phyloP scores from a whole-genome alignment of 2,797 vertebrate genomes.

The Alfaro cultratus region DNA sequence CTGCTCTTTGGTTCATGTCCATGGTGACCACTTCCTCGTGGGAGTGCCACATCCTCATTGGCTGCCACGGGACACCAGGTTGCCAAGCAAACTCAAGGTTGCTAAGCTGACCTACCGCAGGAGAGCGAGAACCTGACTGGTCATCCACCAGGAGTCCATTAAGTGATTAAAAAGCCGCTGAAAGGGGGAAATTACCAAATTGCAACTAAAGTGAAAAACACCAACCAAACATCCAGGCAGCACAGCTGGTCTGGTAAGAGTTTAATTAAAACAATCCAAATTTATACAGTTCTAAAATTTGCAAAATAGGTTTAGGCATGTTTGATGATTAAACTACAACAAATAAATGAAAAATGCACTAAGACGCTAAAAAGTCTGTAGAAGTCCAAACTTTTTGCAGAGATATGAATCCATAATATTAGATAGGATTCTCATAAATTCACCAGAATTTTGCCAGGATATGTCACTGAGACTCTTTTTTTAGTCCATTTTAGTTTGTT shows the following conservation, averaged over 20 bases:
- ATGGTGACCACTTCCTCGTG: conserved; percentile 87
- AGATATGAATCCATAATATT: background rate
- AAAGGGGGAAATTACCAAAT: background rate
- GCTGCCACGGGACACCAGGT: conserved; percentile 67
- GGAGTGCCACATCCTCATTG: conserved; percentile 81
- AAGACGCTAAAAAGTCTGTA: background rate
- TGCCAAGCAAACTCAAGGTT: conserved; percentile 72
- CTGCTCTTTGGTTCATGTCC: conserved; percentile 90
- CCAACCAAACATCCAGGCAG: background rate
- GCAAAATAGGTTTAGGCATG: background rate
- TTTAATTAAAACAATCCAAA: background rate
- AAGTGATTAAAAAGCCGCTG: background rate
- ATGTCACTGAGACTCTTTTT: background rate
- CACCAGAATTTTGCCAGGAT: background rate
- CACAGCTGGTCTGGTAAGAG: background rate
- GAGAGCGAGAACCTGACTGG: conserved; percentile 21
- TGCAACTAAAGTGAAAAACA: background rate
- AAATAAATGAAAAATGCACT: background rate
- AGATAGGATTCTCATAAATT: background rate
- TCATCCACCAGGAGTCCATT: conserved; percentile 35
- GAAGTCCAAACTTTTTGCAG: background rate
- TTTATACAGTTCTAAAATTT: background rate
- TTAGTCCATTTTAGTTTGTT: background rate
- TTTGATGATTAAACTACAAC: background rate
- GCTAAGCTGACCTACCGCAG: conserved; percentile 63